Evolutionary conservation across 2,888 invertebrate genomes (phyloP).

Genomic region (Hybos culiciformis): DNA sequence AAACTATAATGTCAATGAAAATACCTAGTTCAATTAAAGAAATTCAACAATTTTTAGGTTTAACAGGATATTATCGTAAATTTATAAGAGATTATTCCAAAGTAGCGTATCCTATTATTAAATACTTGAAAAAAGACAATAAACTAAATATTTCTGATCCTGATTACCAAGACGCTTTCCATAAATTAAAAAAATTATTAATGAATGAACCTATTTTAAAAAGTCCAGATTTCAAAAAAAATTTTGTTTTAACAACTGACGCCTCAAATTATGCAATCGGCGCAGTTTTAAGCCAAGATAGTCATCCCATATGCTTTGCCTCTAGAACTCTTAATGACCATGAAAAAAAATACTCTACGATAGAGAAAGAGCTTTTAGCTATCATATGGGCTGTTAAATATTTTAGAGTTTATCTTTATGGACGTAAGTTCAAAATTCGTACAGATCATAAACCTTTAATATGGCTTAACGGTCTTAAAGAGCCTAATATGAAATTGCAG

Average conservation of each 20-base stretch:
- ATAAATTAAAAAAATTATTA: slow-evolving; percentile 11
- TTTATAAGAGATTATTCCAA: no score
- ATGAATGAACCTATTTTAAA: slow-evolving; percentile 14
- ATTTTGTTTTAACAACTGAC: slow-evolving; percentile 9
- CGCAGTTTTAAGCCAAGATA: slow-evolving; percentile 8
- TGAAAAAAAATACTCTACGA: slow-evolving; percentile 2
- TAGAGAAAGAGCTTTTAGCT: slow-evolving; percentile 5
- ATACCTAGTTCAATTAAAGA: no score
- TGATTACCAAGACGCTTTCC: slow-evolving; percentile 8
- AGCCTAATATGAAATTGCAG: no score
- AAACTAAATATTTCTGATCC: slow-evolving; percentile 5
- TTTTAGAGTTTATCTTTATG: no score
- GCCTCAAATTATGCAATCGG: slow-evolving; percentile 8
- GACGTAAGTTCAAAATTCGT: no score
- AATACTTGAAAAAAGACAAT: slow-evolving; percentile 1
- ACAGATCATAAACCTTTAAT: no score
- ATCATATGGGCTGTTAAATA: slow-evolving; percentile 1
- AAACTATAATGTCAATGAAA: no score
- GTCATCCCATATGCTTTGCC: slow-evolving; percentile 7
- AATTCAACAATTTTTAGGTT: no score
- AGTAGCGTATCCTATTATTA: neutral
- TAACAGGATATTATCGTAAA: no score
- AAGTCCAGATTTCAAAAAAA: slow-evolving; percentile 20
- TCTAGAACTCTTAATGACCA: slow-evolving; percentile 4
- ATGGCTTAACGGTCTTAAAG: no score